These are phyloP conservation scores for Saiga tatarica DNA, from an alignment of 2,113 vertebrate genomes.

Conservation along the genomic window DNA sequence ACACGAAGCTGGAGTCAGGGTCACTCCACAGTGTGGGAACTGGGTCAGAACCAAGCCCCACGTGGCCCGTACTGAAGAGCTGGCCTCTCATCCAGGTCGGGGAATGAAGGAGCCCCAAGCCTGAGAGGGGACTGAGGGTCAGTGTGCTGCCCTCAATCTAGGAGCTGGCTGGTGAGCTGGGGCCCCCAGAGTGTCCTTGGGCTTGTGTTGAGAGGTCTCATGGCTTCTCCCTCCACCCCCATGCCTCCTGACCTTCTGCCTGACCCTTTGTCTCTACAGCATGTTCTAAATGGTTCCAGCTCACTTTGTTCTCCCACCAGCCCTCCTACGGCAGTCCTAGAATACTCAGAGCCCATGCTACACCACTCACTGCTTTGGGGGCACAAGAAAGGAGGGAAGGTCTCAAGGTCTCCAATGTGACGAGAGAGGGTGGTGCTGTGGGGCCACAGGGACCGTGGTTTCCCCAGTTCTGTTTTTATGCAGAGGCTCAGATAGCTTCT, in stretches of 20 bases:
- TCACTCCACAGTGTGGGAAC: not conserved
- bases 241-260: not conserved
- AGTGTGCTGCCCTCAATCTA: not conserved
- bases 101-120: not conserved
- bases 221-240: not conserved
- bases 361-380: not conserved
- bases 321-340: not conserved
- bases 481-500: not conserved
- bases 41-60: not conserved
- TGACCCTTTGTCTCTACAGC: not conserved
- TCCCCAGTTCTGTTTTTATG: no score
- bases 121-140: not conserved
- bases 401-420: not conserved
- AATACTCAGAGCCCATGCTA: not conserved
- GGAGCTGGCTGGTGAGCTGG: not conserved
- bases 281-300: not conserved
- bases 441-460: rapidly evolving
- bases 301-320: not conserved
- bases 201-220: not conserved
- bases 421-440: not conserved
- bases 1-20: not conserved
- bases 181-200: not conserved
- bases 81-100: not conserved
- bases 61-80: not conserved
- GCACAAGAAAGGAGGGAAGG: not conserved